Conservation (phyloP, 1,140 invertebrate genomes). For the Conus ventricosus region DNA sequence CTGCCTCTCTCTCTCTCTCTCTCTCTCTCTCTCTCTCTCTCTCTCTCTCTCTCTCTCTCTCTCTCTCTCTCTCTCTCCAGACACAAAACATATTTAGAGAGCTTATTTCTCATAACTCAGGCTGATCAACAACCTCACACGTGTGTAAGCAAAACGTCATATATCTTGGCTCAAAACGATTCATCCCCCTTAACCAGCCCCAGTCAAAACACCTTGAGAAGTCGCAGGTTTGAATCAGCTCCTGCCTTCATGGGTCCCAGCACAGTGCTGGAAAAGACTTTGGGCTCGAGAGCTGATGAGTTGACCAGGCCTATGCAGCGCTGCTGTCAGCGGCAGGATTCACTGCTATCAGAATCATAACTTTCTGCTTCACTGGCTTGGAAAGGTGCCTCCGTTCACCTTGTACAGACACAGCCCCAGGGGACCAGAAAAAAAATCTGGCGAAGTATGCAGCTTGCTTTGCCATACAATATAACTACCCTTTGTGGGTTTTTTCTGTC, state of each 20-base stretch:
- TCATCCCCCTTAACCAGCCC: too few relatives aligned
- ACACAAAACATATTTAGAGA: too few relatives aligned
- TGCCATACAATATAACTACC: too few relatives aligned
- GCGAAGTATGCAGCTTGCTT: not conserved
- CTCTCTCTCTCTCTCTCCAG: not conserved
- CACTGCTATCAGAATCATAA: slow-evolving; percentile 37
- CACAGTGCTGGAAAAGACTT: not conserved
- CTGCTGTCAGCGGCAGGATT: slow-evolving; percentile 10
- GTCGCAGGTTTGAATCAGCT: too few relatives aligned
- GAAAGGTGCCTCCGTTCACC: slow-evolving; percentile 25
- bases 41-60: not conserved
- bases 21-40: too few relatives aligned
- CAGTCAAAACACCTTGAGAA: too few relatives aligned
- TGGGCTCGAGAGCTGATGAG: not conserved
- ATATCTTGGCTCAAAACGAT: too few relatives aligned
- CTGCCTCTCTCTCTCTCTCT: too few relatives aligned
- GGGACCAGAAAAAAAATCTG: not conserved
- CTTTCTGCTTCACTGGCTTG: slow-evolving; percentile 28
- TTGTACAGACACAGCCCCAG: not conserved
- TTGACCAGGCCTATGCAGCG: slow-evolving; percentile 3
- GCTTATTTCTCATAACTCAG: too few relatives aligned
- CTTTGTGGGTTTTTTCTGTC: too few relatives aligned
- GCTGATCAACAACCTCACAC: too few relatives aligned
- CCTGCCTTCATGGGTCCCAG: not conserved
- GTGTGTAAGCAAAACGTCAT: too few relatives aligned